These are phyloP conservation scores for Ceratitis capitata DNA, from an alignment of 1,140 invertebrate species.

Conservation along the genomic window DNA sequence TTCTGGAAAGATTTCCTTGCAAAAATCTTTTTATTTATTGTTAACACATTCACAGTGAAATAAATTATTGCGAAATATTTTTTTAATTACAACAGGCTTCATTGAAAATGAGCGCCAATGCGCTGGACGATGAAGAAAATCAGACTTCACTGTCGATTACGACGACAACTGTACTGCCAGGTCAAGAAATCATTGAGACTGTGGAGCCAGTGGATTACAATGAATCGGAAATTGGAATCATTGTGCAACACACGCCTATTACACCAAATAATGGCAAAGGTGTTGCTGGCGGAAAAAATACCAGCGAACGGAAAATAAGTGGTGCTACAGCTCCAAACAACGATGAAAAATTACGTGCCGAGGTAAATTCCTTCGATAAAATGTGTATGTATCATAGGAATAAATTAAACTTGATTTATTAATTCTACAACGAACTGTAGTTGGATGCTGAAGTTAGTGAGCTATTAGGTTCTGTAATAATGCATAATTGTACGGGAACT, in stretches of 20 bases:
- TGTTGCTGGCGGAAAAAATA: slow-evolving; percentile 21
- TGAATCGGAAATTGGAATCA: background rate
- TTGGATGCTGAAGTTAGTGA: slow-evolving; percentile 54
- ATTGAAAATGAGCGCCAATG: slow-evolving; percentile 27
- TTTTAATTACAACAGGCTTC: background rate
- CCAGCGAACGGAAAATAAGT: background rate
- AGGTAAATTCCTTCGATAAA: background rate
- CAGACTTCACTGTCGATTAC: background rate
- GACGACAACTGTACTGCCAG: slow-evolving; percentile 25
- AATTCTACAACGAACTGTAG: background rate
- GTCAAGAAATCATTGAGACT: background rate
- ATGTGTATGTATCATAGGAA: background rate
- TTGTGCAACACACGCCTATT: background rate
- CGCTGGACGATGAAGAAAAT: background rate
- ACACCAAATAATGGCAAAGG: background rate
- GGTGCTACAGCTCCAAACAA: background rate
- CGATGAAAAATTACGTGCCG: slow-evolving; percentile 1
- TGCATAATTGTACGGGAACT: slow-evolving; percentile 69
- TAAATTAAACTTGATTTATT: background rate
- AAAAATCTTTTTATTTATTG: background rate
- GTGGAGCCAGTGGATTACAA: background rate
- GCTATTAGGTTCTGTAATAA: slow-evolving; percentile 71
- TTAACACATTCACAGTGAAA: background rate
- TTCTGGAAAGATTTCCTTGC: background rate
- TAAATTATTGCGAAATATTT: background rate